A percentile compares a stretch with the other conserved stretches of the same genome.
phyloP scores from a whole-genome alignment of 2,888 invertebrate species.

The Leucophenga montana region DNA sequence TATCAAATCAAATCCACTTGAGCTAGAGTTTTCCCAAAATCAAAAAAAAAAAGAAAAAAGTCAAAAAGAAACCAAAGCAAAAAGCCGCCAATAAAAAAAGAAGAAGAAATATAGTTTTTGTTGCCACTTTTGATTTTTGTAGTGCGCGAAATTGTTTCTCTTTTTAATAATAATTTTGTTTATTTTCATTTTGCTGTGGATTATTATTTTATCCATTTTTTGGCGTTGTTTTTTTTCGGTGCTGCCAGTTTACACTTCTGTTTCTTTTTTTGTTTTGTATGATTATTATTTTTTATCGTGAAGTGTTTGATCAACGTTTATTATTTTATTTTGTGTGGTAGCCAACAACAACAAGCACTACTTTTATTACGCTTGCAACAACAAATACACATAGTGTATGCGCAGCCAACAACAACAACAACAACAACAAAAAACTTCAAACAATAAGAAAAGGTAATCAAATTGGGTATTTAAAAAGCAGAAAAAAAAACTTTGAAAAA shows the following conservation, averaged over 20 bases:
- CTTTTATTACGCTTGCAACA: slow-evolving; percentile 9
- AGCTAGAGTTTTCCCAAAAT: too few relatives aligned
- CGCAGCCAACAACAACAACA: slow-evolving; percentile 44
- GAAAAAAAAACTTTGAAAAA: slow-evolving; percentile 19
- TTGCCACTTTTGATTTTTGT: slow-evolving; percentile 2
- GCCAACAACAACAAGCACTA: slow-evolving; percentile 22
- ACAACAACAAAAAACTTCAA: slow-evolving; percentile 36
- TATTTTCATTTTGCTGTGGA: not conserved
- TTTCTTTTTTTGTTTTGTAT: not conserved
- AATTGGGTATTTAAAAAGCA: slow-evolving; percentile 19
- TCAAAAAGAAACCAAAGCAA: not conserved
- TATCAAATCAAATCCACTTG: not conserved
- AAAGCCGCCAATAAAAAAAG: slow-evolving; percentile 7
- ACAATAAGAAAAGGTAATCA: slow-evolving; percentile 26
- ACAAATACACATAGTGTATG: not conserved
- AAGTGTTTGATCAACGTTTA: too few relatives aligned
- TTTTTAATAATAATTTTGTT: not conserved
- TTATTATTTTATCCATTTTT: not conserved
- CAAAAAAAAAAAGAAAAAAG: not conserved
- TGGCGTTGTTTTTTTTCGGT: not conserved
- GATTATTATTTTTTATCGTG: not conserved
- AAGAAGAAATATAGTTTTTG: too few relatives aligned
- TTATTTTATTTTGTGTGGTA: slow-evolving; percentile 1
- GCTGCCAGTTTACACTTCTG: slow-evolving; percentile 5
- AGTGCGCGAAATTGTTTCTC: slow-evolving; percentile 4